A percentile compares a stretch with the other conserved stretches of the same genome.
Conservation (phyloP, 2,113 vertebrate genomes). For the Apodemus sylvaticus region DNA sequence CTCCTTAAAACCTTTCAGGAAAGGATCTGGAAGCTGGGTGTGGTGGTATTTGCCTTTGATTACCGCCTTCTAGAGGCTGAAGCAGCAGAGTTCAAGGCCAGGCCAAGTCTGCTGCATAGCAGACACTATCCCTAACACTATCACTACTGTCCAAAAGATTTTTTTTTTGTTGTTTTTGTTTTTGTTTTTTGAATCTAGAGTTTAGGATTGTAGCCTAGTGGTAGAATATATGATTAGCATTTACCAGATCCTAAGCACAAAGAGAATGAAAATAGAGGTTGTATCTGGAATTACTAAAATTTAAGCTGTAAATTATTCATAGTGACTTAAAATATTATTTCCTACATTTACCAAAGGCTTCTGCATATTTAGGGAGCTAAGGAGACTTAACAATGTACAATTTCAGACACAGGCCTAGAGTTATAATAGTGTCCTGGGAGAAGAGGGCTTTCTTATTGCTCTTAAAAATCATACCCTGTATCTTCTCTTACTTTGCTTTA, state of each 20-base stretch:
- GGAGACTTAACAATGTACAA: slow-evolving; percentile 38
- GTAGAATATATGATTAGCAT: not conserved
- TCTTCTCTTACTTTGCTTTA: slow-evolving; percentile 26
- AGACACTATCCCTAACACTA: not conserved
- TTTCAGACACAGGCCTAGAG: slow-evolving; percentile 41
- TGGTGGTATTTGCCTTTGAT: not conserved
- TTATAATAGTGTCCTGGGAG: slow-evolving; percentile 50
- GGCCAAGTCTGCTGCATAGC: not conserved
- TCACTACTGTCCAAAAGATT: not conserved
- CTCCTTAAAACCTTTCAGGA: slow-evolving; percentile 21
- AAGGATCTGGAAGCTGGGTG: not conserved
- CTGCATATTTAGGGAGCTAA: slow-evolving; percentile 42
- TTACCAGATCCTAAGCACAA: not conserved
- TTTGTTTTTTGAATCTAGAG: not conserved
- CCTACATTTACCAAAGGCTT: not conserved
- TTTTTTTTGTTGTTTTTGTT: not conserved
- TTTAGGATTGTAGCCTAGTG: not conserved
- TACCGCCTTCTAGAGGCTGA: not conserved
- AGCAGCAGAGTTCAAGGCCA: not conserved
- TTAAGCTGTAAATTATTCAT: slow-evolving; percentile 36
- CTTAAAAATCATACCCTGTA: slow-evolving; percentile 19
- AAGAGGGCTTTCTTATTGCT: slow-evolving; percentile 19
- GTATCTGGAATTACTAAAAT: not conserved
- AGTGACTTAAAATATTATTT: slow-evolving; percentile 44
- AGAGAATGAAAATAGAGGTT: not conserved